Evolutionary conservation across 2,888 invertebrate species (phyloP).

Genomic region (Sminthurides aquaticus): DNA sequence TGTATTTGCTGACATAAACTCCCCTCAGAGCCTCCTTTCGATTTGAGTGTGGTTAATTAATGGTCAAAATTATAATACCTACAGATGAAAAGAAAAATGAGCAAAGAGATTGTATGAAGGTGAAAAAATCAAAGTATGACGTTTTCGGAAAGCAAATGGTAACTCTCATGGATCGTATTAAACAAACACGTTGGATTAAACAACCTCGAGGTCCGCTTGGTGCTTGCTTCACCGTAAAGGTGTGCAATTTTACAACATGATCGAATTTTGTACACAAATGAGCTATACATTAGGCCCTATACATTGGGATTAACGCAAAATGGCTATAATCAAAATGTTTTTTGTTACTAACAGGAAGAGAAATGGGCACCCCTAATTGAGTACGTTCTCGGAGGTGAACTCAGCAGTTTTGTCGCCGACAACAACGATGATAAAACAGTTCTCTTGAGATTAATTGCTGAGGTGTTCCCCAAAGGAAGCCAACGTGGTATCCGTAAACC

Average conservation of each 20-base stretch:
- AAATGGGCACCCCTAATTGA: constrained; percentile 19
- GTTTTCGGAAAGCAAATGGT: constrained; percentile 20
- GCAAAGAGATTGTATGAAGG: background rate
- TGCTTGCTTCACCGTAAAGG: constrained; percentile 20
- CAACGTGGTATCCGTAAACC: background rate
- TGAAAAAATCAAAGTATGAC: constrained; percentile 9
- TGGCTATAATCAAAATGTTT: background rate
- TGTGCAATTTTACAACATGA: no score
- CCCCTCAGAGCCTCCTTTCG: no score
- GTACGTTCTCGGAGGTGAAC: constrained; percentile 2
- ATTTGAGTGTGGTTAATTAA: background rate
- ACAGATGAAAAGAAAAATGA: constrained; percentile 15
- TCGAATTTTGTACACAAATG: no score
- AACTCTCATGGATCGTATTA: constrained; percentile 11
- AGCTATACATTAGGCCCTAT: no score
- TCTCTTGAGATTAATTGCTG: constrained; percentile 8
- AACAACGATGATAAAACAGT: constrained; percentile 12
- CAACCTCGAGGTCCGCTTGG: constrained; percentile 20
- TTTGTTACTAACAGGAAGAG: constrained; percentile 14
- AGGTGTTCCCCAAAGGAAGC: constrained; percentile 5
- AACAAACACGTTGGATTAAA: background rate
- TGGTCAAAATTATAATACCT: background rate
- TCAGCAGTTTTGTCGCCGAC: constrained; percentile 14
- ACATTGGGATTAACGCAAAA: no score
- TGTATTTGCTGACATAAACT: no score